phyloP scores from a whole-genome alignment of 2,113 vertebrate genomes.

The Tapirus terrestris region DNA sequence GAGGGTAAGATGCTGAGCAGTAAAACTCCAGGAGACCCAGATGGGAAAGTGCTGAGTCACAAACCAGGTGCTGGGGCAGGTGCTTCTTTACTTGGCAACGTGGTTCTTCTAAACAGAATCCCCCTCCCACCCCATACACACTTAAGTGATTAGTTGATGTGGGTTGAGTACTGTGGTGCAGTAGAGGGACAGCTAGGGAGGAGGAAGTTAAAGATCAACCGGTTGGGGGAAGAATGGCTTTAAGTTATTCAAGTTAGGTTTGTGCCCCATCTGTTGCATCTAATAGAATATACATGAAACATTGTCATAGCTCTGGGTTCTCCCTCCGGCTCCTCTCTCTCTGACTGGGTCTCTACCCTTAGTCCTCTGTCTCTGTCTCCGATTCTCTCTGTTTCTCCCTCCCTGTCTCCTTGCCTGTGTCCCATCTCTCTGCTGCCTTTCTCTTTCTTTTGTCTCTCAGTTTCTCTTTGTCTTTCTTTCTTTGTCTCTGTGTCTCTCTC shows the following conservation, averaged over 20 bases:
- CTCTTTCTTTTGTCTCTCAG: background rate
- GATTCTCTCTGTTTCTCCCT: background rate
- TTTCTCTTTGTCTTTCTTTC: background rate
- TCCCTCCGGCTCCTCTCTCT: background rate
- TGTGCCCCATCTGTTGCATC: background rate
- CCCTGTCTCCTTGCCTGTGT: background rate
- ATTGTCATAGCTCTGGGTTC: background rate
- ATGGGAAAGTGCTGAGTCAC: background rate
- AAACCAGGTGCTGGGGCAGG: background rate
- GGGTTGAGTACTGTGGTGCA: background rate
- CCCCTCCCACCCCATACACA: accelerated
- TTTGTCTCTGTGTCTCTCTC: background rate
- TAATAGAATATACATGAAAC: background rate
- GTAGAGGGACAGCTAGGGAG: background rate
- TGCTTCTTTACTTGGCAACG: background rate
- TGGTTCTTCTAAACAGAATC: background rate
- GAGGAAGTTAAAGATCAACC: background rate
- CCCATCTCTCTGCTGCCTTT: background rate
- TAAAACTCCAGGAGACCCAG: background rate
- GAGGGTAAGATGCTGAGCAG: background rate
- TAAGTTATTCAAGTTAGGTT: background rate
- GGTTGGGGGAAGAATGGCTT: background rate
- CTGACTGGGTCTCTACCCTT: background rate
- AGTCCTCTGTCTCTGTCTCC: background rate
- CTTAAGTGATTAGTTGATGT: background rate